phyloP scores from a whole-genome alignment of 2,888 invertebrate genomes.

The Trachelus troglodyta region DNA sequence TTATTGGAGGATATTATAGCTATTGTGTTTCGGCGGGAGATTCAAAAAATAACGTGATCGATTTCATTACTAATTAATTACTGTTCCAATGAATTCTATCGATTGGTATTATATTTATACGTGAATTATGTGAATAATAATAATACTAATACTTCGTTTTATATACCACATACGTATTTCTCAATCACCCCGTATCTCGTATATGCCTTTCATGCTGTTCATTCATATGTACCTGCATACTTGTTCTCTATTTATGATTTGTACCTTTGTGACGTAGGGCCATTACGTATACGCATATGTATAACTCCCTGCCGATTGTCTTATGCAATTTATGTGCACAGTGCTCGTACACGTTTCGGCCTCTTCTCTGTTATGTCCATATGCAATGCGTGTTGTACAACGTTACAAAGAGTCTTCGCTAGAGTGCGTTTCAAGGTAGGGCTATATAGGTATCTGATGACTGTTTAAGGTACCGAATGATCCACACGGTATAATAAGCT shows the following conservation, averaged over 20 bases:
- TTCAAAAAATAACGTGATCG: background rate
- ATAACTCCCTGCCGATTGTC: background rate
- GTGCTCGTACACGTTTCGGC: background rate
- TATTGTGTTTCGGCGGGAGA: background rate
- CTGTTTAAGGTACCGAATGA: background rate
- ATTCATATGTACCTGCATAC: background rate
- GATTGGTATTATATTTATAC: background rate
- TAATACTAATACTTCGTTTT: background rate
- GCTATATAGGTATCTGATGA: background rate
- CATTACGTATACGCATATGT: background rate
- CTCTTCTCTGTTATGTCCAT: background rate
- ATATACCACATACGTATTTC: background rate
- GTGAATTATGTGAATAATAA: background rate
- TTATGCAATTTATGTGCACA: background rate
- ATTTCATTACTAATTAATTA: background rate
- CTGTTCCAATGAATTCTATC: background rate
- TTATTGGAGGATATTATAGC: background rate
- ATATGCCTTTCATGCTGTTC: background rate
- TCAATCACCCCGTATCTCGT: background rate
- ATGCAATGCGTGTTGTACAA: background rate
- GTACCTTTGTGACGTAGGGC: background rate
- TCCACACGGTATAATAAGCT: background rate
- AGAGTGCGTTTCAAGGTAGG: background rate
- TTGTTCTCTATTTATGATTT: background rate
- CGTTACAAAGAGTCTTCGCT: background rate